A percentile compares a stretch with the other conserved stretches of the same genome.
Evolutionary conservation across 1,140 invertebrate genomes (phyloP).

Genomic region (Trinorchestia longiramus): DNA sequence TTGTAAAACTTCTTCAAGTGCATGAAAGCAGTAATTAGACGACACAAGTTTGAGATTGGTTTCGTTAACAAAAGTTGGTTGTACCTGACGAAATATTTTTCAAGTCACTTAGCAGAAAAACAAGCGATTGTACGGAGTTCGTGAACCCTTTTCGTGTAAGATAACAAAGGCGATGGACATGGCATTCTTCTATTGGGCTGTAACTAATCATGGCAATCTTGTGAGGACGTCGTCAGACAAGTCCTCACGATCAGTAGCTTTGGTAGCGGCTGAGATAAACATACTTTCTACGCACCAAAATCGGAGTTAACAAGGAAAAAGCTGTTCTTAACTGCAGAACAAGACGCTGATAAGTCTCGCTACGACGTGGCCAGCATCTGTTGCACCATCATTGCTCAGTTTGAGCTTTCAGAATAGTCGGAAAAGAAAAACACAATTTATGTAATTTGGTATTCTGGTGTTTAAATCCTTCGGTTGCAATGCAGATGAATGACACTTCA

Average conservation of each 20-base stretch:
- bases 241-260: constrained; percentile 48
- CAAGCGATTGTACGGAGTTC: not conserved
- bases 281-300: constrained; percentile 49
- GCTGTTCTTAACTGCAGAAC: not conserved
- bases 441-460: too few relatives aligned
- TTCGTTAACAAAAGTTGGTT: not conserved
- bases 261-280: constrained; percentile 27
- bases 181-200: not conserved
- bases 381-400: not conserved
- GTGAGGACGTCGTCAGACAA: constrained; percentile 12
- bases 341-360: constrained; percentile 19
- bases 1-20: not conserved
- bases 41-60: not conserved
- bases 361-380: not conserved
- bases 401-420: not conserved
- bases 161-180: not conserved
- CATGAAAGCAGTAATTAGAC: not conserved
- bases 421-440: too few relatives aligned
- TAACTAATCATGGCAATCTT: not conserved
- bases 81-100: not conserved
- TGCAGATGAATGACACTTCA: too few relatives aligned
- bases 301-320: constrained; percentile 51
- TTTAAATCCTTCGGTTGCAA: too few relatives aligned
- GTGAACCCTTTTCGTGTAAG: not conserved
- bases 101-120: not conserved